These are phyloP conservation scores for Phocoena phocoena DNA, from an alignment of 2,113 vertebrate species.

Conservation along the genomic window DNA sequence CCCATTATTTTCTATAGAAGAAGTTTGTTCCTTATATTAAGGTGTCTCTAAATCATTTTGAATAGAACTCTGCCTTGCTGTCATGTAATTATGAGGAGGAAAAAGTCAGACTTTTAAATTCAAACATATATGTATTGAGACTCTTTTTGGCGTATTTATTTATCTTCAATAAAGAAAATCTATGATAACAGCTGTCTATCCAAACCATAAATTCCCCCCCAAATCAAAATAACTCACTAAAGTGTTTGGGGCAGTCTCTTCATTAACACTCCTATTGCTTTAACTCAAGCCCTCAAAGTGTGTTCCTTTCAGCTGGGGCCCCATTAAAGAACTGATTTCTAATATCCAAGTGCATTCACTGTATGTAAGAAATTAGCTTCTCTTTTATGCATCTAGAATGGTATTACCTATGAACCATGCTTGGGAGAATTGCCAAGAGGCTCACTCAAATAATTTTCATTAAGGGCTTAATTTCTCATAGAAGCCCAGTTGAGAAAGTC, in stretches of 20 bases:
- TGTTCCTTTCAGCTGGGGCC: not conserved
- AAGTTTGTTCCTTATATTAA: not conserved
- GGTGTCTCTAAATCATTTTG: not conserved
- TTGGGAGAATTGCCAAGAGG: not conserved
- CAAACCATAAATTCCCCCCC: not conserved
- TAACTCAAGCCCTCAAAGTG: not conserved
- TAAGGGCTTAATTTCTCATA: not conserved
- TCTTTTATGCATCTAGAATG: not conserved
- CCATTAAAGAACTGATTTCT: not conserved
- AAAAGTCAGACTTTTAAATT: not conserved
- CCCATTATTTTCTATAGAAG: not conserved
- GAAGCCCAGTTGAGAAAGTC: not conserved
- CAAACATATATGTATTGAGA: not conserved
- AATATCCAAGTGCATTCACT: not conserved
- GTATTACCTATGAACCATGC: not conserved
- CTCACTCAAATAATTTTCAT: not conserved
- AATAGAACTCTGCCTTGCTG: not conserved
- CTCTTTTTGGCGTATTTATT: not conserved
- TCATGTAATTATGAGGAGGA: not conserved
- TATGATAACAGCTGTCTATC: not conserved
- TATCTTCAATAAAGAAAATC: not conserved
- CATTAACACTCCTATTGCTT: not conserved
- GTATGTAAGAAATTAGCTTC: not conserved
- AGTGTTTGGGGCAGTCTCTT: not conserved
- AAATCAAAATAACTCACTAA: not conserved